Evolutionary conservation across 1,140 invertebrate genomes (phyloP), one percentile per base, ranked within the genome.

Genomic region (Harpegnathos saltator): DNA sequence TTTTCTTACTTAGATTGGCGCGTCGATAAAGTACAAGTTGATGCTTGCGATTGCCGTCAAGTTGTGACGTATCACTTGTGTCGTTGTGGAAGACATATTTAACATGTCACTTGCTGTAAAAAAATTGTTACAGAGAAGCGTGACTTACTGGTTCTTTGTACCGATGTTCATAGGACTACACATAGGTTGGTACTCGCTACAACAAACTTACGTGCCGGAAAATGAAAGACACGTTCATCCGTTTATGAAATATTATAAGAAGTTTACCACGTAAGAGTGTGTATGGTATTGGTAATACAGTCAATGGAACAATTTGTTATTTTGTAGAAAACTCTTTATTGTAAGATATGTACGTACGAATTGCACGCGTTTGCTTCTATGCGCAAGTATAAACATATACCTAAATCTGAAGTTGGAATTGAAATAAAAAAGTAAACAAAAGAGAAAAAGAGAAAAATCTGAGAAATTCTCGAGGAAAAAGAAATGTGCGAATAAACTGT

Each of bases 291-390:
- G n/a, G n/a, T n/a, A n/a, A n/a, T n/a, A n/a, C n/a, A n/a, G n/a
- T n/a, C n/a, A n/a, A 22, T 58, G 50, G 63, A 85, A 24, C 52
- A 38, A 24, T 15, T 29, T n/a, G 22, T 72, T 7, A 22, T 83
- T 87, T 83, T 83, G 33, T 87, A 87, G 0, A 83, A 87, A 87
- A 87, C 14, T 87, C 38, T 73, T 86, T 87, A 87, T 86, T 86
- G 56, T 68, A 77, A 87, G 61, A 81, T 48, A 75, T 83, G 19
- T 88, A 84, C 82, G 65, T 86, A 62, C 50, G 78, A 68, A 74
- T 63, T 84, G 56, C 72, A 75, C 22, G 5, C 22, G 12, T 63
- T 50, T 82, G 54, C 4, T 29, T 2, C n/a, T 75, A 80, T 62
- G 33, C 65, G 73, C 81, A 84, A 69, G 24, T 71, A 80, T 84